These are phyloP conservation scores for Sycophila texana DNA, from an alignment of 2,888 invertebrate species.

Conservation along the genomic window DNA sequence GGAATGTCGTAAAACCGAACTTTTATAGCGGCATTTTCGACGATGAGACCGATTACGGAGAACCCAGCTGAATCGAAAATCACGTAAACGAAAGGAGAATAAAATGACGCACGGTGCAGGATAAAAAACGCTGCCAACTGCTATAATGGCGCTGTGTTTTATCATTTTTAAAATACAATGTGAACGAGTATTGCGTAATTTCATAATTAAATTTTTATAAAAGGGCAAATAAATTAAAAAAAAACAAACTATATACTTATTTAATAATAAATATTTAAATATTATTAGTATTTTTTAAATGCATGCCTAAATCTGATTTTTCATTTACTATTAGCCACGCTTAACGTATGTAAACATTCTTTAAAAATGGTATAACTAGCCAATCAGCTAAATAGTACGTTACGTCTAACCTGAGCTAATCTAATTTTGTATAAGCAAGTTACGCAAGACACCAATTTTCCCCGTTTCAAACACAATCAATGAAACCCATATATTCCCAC, in stretches of 20 bases:
- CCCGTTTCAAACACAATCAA: constrained; percentile 15
- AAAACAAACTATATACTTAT: no score
- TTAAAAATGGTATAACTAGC: no score
- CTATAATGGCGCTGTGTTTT: not conserved
- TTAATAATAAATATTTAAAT: not conserved
- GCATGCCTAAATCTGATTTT: not conserved
- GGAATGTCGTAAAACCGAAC: constrained; percentile 51
- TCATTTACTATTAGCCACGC: not conserved
- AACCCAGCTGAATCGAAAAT: constrained; percentile 50
- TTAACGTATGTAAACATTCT: no score
- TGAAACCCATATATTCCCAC: not conserved
- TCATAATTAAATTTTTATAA: no score
- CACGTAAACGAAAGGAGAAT: constrained; percentile 48
- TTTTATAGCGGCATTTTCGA: constrained; percentile 52
- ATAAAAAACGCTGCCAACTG: not conserved
- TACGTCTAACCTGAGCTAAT: not conserved
- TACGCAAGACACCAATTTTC: not conserved
- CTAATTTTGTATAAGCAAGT: no score
- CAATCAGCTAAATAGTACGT: no score
- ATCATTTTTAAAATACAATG: no score
- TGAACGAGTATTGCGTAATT: not conserved
- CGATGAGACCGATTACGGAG: constrained; percentile 52
- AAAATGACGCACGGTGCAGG: constrained; percentile 27
- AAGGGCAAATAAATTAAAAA: no score
- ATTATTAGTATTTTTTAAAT: no score